A percentile compares a stretch with the other conserved stretches of the same genome.
Conservation (phyloP, 1,140 invertebrate genomes). For the Heterodera schachtii region DNA sequence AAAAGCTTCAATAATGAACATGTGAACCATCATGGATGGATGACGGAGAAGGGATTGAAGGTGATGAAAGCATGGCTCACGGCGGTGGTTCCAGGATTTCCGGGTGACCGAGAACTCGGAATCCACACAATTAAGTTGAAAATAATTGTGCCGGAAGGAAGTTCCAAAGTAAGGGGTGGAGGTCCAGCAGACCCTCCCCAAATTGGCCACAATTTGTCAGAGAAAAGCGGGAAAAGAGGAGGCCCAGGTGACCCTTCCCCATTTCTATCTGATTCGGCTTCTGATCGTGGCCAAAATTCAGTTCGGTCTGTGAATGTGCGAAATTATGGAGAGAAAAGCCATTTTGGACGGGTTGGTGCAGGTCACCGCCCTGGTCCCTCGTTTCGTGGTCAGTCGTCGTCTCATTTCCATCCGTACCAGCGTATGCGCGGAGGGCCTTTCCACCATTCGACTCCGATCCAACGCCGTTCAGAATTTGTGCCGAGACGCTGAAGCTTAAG, state of each 20-base stretch:
- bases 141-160: too few species aligned
- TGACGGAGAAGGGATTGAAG: neutral
- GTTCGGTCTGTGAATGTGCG: too few species aligned
- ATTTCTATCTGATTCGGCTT: too few species aligned
- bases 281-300: too few species aligned
- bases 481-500: too few species aligned
- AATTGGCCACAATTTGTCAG: too few species aligned
- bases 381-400: too few species aligned
- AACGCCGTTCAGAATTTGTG: too few species aligned
- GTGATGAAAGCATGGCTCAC: neutral
- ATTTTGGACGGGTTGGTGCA: neutral
- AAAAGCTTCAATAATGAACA: neutral
- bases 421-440: too few species aligned
- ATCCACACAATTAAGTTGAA: neutral
- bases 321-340: neutral
- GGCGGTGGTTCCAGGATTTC: neutral
- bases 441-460: too few species aligned
- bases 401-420: too few species aligned
- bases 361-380: neutral
- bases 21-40: too few species aligned
- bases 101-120: slow-evolving; percentile 5
- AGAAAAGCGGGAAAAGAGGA: neutral
- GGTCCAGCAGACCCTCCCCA: slow-evolving; percentile 15
- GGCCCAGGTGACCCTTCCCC: neutral
- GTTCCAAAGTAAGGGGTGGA: neutral